Base-by-base conservation (phyloP, 2,113 vertebrate species). In the Pluvianellus socialis region DNA sequence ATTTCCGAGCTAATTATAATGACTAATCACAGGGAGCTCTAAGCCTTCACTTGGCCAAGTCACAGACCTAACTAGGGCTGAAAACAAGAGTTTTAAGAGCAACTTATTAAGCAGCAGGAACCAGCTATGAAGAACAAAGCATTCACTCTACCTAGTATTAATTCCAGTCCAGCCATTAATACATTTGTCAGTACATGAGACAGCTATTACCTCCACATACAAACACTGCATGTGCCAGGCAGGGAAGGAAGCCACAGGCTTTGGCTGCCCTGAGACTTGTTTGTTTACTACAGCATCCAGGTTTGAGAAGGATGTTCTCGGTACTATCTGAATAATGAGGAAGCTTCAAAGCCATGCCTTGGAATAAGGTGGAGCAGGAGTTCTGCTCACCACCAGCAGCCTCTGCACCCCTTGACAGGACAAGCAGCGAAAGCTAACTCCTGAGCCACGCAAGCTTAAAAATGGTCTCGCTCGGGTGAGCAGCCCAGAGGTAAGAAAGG, bases 1-100 rank as follows among this genome's bases (percentile, higher is more conserved):
- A 96, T 95, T 97, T 95, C 96, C 8, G 82, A 96, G 97, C 94
- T 96, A 97, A 97, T 97, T 96, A 97, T 97, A 97, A 97, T 80
- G 95, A 94, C 96, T 96, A 97, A 97, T 96, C 96, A 91, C 94
- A 95, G 68, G 84, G 84, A 97, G 92, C 93, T 96, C 94, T 90
- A 91, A 96, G 87, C 81, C 94, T 86, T 88, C 85, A 53, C 90
- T 96, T 92, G 80, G 96, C 91, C 94, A 96, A 97, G 66, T 91
- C 93, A 95, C 90, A 96, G 89, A 96, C 95, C 94, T 96, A 95
- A 88, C 91, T 12, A 91, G 89, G 73, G 74, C 79, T 90, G 86
- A 93, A 95, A 97, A 97, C 85, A 92, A 91, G 92, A 92, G 92
- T 97, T 97, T 96, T 84, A 92, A 95, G 92, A 96, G 93, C 73